Percentiles rank a stretch among this genome's conserved stretches.
Conservation (phyloP, 1,140 invertebrate genomes). For the Drosophila pallidifrons region DNA sequence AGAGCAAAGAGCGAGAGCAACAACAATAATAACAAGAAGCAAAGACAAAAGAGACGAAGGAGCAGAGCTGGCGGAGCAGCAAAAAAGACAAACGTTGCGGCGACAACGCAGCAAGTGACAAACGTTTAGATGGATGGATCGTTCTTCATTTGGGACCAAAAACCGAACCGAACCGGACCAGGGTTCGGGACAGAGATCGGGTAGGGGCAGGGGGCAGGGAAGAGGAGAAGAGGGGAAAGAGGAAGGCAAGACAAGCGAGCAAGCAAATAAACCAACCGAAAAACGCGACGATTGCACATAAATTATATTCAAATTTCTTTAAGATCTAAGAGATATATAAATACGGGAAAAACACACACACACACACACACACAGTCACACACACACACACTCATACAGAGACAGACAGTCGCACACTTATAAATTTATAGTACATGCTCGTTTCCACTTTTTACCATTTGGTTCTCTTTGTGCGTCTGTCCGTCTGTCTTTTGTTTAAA, state of each 20-base stretch:
- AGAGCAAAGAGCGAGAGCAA: neutral
- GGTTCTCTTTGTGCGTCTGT: conserved; percentile 26
- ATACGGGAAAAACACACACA: conserved; percentile 62
- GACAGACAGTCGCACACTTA: conserved; percentile 24
- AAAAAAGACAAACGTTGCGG: conserved; percentile 79
- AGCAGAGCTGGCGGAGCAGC: conserved; percentile 67
- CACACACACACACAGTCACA: conserved; percentile 35
- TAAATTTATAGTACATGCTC: conserved; percentile 50
- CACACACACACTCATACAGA: conserved; percentile 25
- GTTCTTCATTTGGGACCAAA: conserved; percentile 60
- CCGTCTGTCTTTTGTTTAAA: conserved; percentile 42
- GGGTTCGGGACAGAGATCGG: conserved; percentile 2
- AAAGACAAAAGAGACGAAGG: conserved; percentile 65
- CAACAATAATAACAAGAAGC: conserved; percentile 9
- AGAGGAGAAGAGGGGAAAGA: neutral
- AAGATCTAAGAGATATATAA: conserved; percentile 80
- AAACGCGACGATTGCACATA: conserved; percentile 83
- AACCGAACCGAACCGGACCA: conserved; percentile 39
- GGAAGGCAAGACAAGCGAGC: conserved; percentile 15
- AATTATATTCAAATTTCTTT: conserved; percentile 83
- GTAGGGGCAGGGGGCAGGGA: neutral
- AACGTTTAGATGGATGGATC: conserved; percentile 82
- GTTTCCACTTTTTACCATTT: conserved; percentile 53
- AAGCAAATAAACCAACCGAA: conserved; percentile 70
- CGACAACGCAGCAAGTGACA: conserved; percentile 78